A percentile compares a stretch with the other conserved stretches of the same genome.
Conservation (phyloP, 2,113 vertebrate species). For the Chaetura pelagica region DNA sequence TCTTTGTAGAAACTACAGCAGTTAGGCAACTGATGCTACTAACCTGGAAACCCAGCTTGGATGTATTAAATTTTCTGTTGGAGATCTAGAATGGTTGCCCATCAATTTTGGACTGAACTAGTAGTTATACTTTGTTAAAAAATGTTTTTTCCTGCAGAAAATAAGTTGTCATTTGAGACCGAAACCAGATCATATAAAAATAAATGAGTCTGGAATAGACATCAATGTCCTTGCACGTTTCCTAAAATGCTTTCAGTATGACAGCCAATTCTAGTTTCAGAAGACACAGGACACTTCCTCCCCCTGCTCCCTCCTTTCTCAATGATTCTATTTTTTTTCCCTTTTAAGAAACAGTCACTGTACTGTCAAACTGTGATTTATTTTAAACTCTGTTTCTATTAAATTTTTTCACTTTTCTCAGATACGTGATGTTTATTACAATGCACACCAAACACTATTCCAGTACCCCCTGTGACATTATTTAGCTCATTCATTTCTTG, state of each 20-base stretch:
- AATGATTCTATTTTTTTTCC: neutral
- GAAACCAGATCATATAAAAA: neutral
- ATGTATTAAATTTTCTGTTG: fast-evolving
- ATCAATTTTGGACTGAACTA: neutral
- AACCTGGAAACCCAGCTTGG: neutral
- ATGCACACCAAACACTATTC: neutral
- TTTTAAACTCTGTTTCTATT: neutral
- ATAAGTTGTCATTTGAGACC: neutral
- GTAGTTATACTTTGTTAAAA: neutral
- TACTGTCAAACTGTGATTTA: neutral
- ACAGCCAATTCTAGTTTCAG: neutral
- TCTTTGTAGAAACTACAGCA: neutral
- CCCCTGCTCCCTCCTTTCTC: neutral
- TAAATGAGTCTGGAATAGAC: neutral
- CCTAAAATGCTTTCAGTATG: neutral
- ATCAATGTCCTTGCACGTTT: neutral
- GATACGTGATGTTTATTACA: neutral
- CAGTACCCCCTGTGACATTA: neutral
- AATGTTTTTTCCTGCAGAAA: fast-evolving
- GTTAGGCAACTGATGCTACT: neutral
- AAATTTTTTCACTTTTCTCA: neutral
- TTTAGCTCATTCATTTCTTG: neutral
- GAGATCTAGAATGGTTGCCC: neutral
- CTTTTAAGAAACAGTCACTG: neutral
- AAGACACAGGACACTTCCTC: neutral